A percentile compares a stretch with the other conserved stretches of the same genome.
phyloP scores from a whole-genome alignment of 2,113 vertebrate genomes.

The Chloropsis hardwickii region DNA sequence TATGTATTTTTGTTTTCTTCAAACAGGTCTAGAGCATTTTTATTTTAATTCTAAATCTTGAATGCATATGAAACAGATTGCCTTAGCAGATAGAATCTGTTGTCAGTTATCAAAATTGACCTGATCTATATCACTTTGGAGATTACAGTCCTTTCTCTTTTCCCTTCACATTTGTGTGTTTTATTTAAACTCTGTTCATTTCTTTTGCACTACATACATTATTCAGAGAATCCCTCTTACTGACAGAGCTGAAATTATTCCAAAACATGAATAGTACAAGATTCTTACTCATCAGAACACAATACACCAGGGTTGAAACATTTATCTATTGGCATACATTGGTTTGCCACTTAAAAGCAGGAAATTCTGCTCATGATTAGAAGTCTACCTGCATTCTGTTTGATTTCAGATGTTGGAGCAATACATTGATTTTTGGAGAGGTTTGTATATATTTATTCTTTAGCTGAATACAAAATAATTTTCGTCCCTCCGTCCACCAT shows the following conservation, averaged over 20 bases:
- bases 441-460: background rate
- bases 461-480: background rate
- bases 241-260: constrained; percentile 50
- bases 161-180: background rate
- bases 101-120: background rate
- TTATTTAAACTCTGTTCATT: constrained; percentile 37
- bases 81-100: background rate
- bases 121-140: background rate
- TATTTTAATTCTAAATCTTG: background rate
- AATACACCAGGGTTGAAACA: constrained; percentile 23
- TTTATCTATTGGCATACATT: background rate
- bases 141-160: background rate
- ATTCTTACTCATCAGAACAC: constrained; percentile 43
- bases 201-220: constrained; percentile 32
- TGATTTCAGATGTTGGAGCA: background rate
- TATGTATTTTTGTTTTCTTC: background rate
- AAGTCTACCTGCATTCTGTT: background rate
- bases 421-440: background rate
- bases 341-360: background rate
- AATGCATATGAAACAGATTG: background rate
- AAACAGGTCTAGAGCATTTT: background rate
- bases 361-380: constrained; percentile 2
- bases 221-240: constrained; percentile 37
- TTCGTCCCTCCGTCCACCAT: background rate
- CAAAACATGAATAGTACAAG: constrained; percentile 53